Evolutionary conservation across 2,797 vertebrate genomes (phyloP).

Genomic region (Acomys russatus): DNA sequence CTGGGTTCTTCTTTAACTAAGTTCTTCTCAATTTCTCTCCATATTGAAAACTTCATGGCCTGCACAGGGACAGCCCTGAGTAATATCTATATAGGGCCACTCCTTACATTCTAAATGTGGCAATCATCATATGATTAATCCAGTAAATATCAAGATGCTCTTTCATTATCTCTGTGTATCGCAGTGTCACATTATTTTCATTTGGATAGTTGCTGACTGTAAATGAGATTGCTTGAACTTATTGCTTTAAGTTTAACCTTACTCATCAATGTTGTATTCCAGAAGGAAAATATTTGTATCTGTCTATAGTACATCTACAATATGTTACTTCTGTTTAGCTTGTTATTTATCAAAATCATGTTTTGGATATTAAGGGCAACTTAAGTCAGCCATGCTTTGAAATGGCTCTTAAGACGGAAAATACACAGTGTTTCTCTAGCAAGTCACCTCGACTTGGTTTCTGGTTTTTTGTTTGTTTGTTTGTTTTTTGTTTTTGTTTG

Average conservation of each 20-base stretch:
- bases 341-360: conserved; percentile 36
- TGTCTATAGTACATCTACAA: not conserved
- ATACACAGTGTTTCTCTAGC: not conserved
- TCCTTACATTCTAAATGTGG: not conserved
- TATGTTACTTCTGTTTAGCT: not conserved
- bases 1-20: not conserved
- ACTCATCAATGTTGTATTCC: conserved; percentile 28
- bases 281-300: not conserved
- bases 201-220: not conserved
- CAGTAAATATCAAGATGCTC: not conserved
- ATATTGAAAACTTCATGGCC: not conserved
- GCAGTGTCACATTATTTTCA: conserved; percentile 43
- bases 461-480: not conserved
- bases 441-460: not conserved
- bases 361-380: not conserved
- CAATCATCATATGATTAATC: not conserved
- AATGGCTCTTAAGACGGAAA: not conserved
- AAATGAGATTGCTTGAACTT: conserved; percentile 46
- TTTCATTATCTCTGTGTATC: not conserved
- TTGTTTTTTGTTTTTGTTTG: too few species aligned
- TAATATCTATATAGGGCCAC: not conserved
- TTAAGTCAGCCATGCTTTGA: not conserved
- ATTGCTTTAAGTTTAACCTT: conserved; percentile 52
- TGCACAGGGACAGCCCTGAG: not conserved
- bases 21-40: not conserved